These are phyloP conservation scores for Brachypodius melanocephalos DNA, from an alignment of 2,113 vertebrate genomes.

Conservation along the genomic window DNA sequence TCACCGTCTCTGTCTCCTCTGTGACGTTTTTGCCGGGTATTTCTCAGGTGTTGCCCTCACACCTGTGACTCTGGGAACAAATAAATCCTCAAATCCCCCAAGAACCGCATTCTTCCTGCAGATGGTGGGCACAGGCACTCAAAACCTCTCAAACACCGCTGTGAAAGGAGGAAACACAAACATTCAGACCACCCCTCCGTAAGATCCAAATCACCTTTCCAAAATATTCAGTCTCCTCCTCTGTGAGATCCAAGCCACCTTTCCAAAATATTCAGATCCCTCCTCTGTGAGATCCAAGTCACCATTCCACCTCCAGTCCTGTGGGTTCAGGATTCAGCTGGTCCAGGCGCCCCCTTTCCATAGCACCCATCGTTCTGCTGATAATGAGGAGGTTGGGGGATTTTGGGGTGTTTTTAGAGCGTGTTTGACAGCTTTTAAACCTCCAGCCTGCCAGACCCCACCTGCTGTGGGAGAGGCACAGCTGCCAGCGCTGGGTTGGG, in stretches of 20 bases:
- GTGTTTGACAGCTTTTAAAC: not conserved
- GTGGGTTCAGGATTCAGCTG: not conserved
- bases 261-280: not conserved
- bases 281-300: not conserved
- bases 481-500: not conserved
- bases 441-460: not conserved
- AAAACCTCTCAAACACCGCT: not conserved
- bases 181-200: too few species aligned
- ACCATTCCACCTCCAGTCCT: not conserved
- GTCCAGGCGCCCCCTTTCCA: not conserved
- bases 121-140: not conserved
- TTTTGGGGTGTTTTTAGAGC: too few species aligned
- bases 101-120: not conserved
- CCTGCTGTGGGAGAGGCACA: not conserved
- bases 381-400: not conserved
- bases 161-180: not conserved
- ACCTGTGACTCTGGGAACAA: not conserved
- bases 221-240: too few species aligned
- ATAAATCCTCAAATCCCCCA: not conserved
- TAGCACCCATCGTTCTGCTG: not conserved
- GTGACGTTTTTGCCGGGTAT: rapidly evolving
- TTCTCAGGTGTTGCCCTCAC: not conserved
- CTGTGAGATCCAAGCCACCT: not conserved
- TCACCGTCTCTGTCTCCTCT: not conserved
- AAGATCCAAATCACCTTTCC: not conserved